These are phyloP conservation scores for Eulacestoma nigropectus DNA, from an alignment of 2,113 vertebrate species.

Conservation along the genomic window DNA sequence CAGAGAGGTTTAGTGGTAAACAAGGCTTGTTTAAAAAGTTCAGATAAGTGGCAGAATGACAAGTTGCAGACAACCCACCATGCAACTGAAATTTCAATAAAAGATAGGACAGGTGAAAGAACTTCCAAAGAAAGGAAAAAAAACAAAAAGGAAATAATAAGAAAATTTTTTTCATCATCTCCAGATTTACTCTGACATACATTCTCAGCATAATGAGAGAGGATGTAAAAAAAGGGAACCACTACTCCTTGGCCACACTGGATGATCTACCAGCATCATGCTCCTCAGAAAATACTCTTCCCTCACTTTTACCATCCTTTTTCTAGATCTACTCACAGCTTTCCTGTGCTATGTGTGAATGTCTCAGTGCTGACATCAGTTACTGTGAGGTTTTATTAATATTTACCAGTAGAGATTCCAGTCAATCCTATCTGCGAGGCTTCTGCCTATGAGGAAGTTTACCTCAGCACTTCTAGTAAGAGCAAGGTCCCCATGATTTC, in stretches of 20 bases:
- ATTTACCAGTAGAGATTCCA: not conserved
- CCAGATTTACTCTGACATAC: not conserved
- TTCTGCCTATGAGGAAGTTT: not conserved
- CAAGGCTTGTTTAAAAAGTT: not conserved
- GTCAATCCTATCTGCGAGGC: not conserved
- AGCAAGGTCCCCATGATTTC: not conserved
- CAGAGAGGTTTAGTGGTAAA: not conserved
- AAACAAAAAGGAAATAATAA: not conserved
- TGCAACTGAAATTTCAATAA: not conserved
- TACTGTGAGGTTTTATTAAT: not conserved
- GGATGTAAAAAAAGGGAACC: not conserved
- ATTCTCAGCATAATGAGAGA: not conserved
- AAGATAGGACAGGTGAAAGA: not conserved
- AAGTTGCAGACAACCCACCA: not conserved
- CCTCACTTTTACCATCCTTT: not conserved
- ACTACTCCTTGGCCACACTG: not conserved
- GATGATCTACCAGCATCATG: not conserved
- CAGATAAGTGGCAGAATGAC: not conserved
- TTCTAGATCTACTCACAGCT: not conserved
- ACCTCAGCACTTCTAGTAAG: not conserved
- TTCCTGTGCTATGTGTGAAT: not conserved
- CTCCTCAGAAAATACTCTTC: not conserved
- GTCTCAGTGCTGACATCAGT: not conserved
- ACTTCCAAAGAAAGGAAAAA: not conserved
- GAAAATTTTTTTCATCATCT: not conserved